Evolutionary conservation across 2,888 invertebrate species (phyloP), one percentile per base, ranked within the genome.

Genomic region (Eupithecia vulgata): DNA sequence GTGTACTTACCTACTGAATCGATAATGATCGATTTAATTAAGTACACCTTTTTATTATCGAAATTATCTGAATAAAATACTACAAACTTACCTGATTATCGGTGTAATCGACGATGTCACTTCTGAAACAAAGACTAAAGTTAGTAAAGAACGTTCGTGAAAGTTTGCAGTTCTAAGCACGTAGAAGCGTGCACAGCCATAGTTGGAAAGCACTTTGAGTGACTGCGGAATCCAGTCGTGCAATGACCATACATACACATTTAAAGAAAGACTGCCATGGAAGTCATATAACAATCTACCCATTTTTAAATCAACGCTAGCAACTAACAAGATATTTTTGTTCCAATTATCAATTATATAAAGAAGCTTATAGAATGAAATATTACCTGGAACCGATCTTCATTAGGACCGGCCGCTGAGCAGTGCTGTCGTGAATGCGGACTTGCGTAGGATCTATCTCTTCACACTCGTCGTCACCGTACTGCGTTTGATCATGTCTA

Each of bases 381-480:
- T 52, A 61, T 92, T 90, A 95, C 96, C 95, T 95, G 88, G 95
- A 90, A 69, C 89, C 86, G 80, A 95, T 91, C 83, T 95, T 95
- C 86, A 96, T 96, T 84, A 97, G 96, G 82, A 96, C 95, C 61
- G 96, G 96, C 84, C 95, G 94, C 88, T 97, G 96, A 45, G 97
- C 95, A 1, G 96, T 96, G 86, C 97, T 96, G 87, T 97, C 97
- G 85, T 97, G 97, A 82, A 97, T 97, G 83, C 96, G 96, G 81
- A 97, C 97, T 95, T 97, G 96, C 67, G 95, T 95, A 12, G 97
- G 96, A 86, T 97, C 96, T 82, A 97, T 96, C 91, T 97, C 97
- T 85, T 96, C 96, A 82, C 96, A 96, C 79, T 95, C 95, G 52
- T 92, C 93, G 74, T 94, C 94, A 21, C 93, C 95, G 73, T 89